phyloP scores from a whole-genome alignment of 1,140 invertebrate genomes.

The Scaptomyza hsui region DNA sequence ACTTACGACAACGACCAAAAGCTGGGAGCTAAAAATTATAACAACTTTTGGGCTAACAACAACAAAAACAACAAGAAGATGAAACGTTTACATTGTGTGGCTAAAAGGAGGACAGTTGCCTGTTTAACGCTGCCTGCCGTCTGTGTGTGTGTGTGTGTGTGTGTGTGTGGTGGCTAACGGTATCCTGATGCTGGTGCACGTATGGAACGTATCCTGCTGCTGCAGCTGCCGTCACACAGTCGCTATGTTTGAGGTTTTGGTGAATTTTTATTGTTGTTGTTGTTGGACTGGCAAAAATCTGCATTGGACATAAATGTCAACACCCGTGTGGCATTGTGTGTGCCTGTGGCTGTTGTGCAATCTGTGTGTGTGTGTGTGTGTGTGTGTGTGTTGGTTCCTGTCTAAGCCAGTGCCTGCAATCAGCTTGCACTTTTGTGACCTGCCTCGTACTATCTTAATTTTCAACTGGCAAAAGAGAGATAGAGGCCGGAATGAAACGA shows the following conservation, averaged over 20 bases:
- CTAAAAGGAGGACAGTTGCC: conserved; percentile 48
- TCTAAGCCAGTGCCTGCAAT: conserved; percentile 79
- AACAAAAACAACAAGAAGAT: conserved; percentile 12
- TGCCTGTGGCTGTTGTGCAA: conserved; percentile 36
- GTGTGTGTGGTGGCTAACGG: neutral
- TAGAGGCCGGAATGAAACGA: conserved; percentile 51
- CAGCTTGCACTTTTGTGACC: conserved; percentile 67
- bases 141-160: neutral
- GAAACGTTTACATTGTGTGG: conserved; percentile 77
- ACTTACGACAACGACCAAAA: conserved; percentile 41
- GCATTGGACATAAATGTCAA: conserved; percentile 82
- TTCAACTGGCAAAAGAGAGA: conserved; percentile 41
- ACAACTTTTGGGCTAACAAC: conserved; percentile 79
- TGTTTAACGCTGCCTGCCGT: conserved; percentile 55
- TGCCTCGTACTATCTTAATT: conserved; percentile 74
- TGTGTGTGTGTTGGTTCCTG: conserved; percentile 32
- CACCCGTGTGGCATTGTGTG: conserved; percentile 61
- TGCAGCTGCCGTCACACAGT: conserved; percentile 20
- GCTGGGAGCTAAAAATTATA: conserved; percentile 69
- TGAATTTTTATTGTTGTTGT: conserved; percentile 52
- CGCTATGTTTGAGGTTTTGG: conserved; percentile 46
- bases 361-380: conserved; percentile 7
- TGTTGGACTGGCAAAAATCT: conserved; percentile 70
- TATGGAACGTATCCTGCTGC: conserved; percentile 13
- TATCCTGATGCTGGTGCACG: neutral